Conservation (phyloP, 2,888 invertebrate genomes). For the Tigriopus californicus region DNA sequence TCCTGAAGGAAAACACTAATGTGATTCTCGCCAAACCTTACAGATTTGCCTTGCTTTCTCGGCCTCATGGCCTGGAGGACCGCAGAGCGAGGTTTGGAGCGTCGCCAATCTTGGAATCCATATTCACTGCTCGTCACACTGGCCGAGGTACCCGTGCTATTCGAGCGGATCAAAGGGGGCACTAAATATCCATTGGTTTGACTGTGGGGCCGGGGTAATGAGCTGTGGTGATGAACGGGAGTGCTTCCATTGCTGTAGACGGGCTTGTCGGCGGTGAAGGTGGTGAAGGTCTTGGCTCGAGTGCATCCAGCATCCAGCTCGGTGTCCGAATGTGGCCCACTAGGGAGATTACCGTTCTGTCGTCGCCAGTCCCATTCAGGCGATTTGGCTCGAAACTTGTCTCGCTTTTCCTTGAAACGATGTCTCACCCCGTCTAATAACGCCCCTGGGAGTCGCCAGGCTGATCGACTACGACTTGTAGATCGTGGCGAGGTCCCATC, state of each 20-base stretch:
- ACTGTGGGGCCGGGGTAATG: neutral
- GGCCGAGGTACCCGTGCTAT: conserved; percentile 5
- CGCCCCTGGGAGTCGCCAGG: too few species aligned
- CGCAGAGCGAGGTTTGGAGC: neutral
- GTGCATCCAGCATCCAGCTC: too few species aligned
- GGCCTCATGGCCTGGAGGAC: neutral
- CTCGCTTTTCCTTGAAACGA: neutral
- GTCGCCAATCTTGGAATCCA: conserved; percentile 9
- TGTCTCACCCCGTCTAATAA: neutral
- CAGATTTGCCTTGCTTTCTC: conserved; percentile 4
- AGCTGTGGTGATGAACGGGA: too few species aligned
- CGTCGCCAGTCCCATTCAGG: neutral
- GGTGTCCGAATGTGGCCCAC: neutral
- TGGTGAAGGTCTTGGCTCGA: too few species aligned
- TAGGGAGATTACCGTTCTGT: neutral
- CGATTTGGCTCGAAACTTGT: neutral
- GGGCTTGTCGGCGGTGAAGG: too few species aligned
- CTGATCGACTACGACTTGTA: too few species aligned
- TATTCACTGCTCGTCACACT: conserved; percentile 5
- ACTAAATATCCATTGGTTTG: too few species aligned
- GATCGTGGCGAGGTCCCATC: too few species aligned
- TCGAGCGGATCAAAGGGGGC: neutral
- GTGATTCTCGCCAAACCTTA: conserved; percentile 8
- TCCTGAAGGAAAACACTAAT: conserved; percentile 13
- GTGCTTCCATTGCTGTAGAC: too few species aligned